Evolutionary conservation across 2,113 vertebrate species (phyloP), one percentile per base, ranked within the genome.

Genomic region (Phodopus roborovskii): DNA sequence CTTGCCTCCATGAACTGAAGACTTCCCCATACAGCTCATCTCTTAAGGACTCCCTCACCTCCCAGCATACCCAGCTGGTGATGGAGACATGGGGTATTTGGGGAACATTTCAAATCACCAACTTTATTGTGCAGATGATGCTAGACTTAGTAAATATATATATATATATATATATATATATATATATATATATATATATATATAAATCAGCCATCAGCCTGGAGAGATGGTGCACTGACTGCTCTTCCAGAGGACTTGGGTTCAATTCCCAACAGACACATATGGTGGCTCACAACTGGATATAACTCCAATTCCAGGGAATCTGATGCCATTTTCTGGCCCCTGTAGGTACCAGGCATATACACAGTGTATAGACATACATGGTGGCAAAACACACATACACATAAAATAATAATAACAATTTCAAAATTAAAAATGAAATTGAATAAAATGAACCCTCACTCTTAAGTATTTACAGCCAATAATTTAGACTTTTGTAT

Each of bases 391-490:
- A 62, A 83, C 58, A 62, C 1, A n/a, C 58, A 83, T 16, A 28
- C 13, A 83, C n/a, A 83, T 39, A 83, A 62, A 60, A 39, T 60
- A 82, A 56, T 33, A 79, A 36, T 70, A 33, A 53, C 10, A 79
- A 24, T 81, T 81, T n/a, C 5, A n/a, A 81, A 78, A 81, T 33
- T 77, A 50, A 78, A 78, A 78, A 50, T 78, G 33, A 78, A 53
- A 48, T 42, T 48, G 48, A 26, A 77, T 33, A 77, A 50, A 53
- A 73, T 16, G 79, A 58, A 7, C 79, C n/a, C 11, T 90, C 20
- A 42, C 12, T 16, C 36, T 74, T 84, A 96, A 79, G 53, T 62
- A 90, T 22, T 94, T 96, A 85, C 10, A 81, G n/a, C 11, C 70
- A 83, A n/a, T 58, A 48, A 20, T 73, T 83, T 45, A 66, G 60